Base-by-base conservation (phyloP, 2,113 vertebrate species). In the Edolisoma coerulescens region DNA sequence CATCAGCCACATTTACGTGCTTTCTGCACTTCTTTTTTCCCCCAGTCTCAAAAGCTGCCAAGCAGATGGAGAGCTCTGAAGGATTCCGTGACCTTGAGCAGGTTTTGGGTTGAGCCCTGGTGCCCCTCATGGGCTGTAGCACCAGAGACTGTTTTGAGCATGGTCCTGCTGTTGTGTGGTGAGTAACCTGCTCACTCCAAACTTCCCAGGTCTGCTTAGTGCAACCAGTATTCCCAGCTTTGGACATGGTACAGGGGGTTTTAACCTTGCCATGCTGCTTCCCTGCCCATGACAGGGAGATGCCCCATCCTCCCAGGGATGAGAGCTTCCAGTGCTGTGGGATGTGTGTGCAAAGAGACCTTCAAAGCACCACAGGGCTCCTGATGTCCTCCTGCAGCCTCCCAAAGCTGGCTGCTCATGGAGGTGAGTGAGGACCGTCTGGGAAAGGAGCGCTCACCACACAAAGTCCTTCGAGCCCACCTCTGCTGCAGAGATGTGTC, bases 231-330 rank as follows among this genome's bases (percentile, higher is more conserved):
- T 32, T 73, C 13, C 39, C 76, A 77, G 7, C 12, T 63, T 33
- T 49, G 21, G 53, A 11, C 1, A 0, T 0, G 4, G 22, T 3
- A 4, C 37, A 87, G 22, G 49, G 1, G 2, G 1, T 9, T 75
- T 57, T 8, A 41, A 10, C 47, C 32, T 35, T 28, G 6, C 27
- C 18, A 1, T 10, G 50, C 33, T 33, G 16, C 53, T 57, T 30
- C 47, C 19, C n/a, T 24, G 6, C 35, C 69, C 22, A 1, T 6
- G 5, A 1, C 2, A 4, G 11, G 35, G 68, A 50, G 49, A 23
- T 16, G 33, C 18, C n/a, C 22, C 57, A 50, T 7, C 23, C 33
- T 54, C 26, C 9, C 16, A 8, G 33, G 20, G 14, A 8, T 9
- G 41, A 20, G 37, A 20, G 17, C 15, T 80, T 42, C 26, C 7